Base-by-base conservation (phyloP, 2,113 vertebrate genomes). In the Nothobranchius furzeri region DNA sequence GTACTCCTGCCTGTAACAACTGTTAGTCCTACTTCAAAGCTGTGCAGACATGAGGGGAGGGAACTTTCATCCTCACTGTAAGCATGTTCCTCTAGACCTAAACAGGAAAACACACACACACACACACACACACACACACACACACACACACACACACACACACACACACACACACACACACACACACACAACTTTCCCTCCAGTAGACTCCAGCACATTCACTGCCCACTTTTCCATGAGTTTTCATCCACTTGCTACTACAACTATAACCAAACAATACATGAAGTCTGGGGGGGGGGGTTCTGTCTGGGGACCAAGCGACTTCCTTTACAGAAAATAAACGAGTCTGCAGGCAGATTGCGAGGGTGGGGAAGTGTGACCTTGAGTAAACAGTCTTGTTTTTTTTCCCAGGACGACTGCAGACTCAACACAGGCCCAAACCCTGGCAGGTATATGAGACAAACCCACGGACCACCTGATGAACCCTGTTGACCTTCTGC, bases 221-320 rank as follows among this genome's bases (percentile, higher is more conserved):
- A 68, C 68, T 42, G 69, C 81, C 82, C 70, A 76, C 64, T 84
- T 63, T 91, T 83, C 84, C 84, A 83, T 87, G 83, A 81, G 81
- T 89, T 83, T 86, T 62, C 47, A 80, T 85, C 76, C 37, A 78
- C 70, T 76, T 13, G 24, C 64, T 69, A 57, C 75, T 77, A 84
- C 81, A 76, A 86, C 88, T 83, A 77, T 86, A 87, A 60, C 80
- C 75, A 86, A 89, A 90, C 87, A 90, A 90, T 89, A 76, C 25
- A 9, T 70, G 47, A 65, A 15, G 73, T 48, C 46, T 15, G 52
- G 62, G 54, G 57, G 68, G 68, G 55, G 58, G 46, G n/a, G n/a
- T n/a, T n/a, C n/a, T 45, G 84, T 84, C 85, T 88, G 85, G 82
- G 81, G 83, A 78, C 75, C 40, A 15, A 47, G 84, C 60, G 64